Evolutionary conservation across 2,797 vertebrate species (phyloP), one percentile per base, ranked within the genome.

Genomic region (Lophura swinhoii): DNA sequence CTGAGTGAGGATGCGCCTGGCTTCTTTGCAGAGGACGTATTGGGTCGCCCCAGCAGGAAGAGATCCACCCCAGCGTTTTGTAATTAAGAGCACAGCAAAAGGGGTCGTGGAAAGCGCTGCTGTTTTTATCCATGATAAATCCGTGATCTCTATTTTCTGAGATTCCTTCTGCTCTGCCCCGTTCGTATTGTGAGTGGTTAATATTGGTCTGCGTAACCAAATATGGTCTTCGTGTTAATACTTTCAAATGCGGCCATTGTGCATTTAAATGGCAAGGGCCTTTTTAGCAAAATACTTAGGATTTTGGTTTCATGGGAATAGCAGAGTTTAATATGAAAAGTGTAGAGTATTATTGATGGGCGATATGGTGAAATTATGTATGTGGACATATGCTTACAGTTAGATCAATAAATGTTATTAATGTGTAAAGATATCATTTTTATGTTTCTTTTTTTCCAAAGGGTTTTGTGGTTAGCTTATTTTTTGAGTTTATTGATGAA

Each of bases 331-430:
- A 59, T 90, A 70, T 39, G 20, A 87, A 92, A 85, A 91, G 68
- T 80, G 70, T 82, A 68, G 81, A 94, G 24, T 67, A 53, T 83
- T 93, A 95, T 92, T 91, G 92, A 96, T 96, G 72, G 74, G 33
- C 0, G 1, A 69, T 87, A 83, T 48, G 63, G 79, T 93, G 71
- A 95, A 95, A 94, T 91, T 92, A 93, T 78, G 70, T 48, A 84
- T 84, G 41, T 72, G 69, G 91, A 93, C 79, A 85, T 76, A 53
- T 4, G 22, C 87, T 90, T 93, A 69, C 91, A 91, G 83, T 88
- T 89, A 82, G 82, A 96, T 97, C 95, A 91, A 96, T 97, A 93
- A 77, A 80, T 37, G 33, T 93, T 96, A 95, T 95, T 95, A 96
- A 95, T 96, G 90, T 86, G 88, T 81, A 90, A 92, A 95, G 93